Percentiles rank a stretch among this genome's conserved stretches.
phyloP scores from a whole-genome alignment of 1,140 invertebrate species.

The Bacillus rossius region DNA sequence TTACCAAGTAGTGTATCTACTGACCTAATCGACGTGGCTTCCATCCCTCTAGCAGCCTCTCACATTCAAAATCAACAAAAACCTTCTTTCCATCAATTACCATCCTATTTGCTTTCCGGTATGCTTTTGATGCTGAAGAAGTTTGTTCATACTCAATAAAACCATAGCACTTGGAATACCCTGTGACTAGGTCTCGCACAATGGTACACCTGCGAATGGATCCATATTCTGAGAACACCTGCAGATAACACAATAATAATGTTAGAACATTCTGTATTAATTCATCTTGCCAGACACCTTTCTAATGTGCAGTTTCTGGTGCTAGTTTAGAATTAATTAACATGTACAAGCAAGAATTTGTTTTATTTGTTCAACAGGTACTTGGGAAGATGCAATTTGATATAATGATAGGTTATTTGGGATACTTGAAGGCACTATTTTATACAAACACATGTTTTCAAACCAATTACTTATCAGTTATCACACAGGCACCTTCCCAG shows the following conservation, averaged over 20 bases:
- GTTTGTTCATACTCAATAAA: constrained; percentile 75
- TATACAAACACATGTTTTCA: too few species aligned
- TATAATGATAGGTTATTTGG: too few species aligned
- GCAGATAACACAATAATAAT: constrained; percentile 20
- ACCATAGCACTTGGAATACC: constrained; percentile 74
- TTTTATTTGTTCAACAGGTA: too few species aligned
- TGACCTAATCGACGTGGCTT: constrained; percentile 70
- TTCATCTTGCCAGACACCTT: not conserved
- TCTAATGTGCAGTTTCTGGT: not conserved
- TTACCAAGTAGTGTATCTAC: too few species aligned
- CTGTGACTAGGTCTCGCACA: constrained; percentile 76
- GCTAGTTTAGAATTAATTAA: too few species aligned
- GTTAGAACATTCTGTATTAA: not conserved
- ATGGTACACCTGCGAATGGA: constrained; percentile 60
- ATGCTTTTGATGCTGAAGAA: constrained; percentile 53
- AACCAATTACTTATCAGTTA: too few species aligned
- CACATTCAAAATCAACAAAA: constrained; percentile 52
- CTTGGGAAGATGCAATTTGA: too few species aligned
- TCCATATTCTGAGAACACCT: constrained; percentile 61
- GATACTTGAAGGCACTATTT: too few species aligned
- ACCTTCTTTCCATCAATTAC: constrained; percentile 58
- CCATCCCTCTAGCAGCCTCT: constrained; percentile 63
- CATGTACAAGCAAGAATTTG: too few species aligned
- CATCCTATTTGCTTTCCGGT: constrained; percentile 53
- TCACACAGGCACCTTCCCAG: too few species aligned